Base-by-base conservation (phyloP, 2,888 invertebrate genomes). In the Lithophane socia region DNA sequence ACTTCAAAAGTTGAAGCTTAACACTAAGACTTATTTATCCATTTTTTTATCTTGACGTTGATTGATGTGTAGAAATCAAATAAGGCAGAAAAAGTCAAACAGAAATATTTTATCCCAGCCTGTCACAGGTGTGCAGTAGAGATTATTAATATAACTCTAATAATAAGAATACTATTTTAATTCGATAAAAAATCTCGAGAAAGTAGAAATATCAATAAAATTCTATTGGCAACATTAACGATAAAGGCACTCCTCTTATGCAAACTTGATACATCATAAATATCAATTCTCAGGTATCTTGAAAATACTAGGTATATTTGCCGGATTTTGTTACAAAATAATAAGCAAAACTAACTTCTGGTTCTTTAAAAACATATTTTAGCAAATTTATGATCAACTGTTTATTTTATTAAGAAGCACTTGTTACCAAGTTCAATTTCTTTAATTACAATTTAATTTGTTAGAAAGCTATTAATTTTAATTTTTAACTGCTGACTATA, bases 151-250 rank as follows among this genome's bases (percentile, higher is more conserved):
- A 54, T 64, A 52, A 42, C 3, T 56, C 2, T 64, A 5, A 75
- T 44, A 42, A 63, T 74, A 18, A 56, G n/a, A 52, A 63, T 79
- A 29, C 80, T 47, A 56, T 64, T 44, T 21, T 21, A 29, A 12
- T 49, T 21, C 5, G 3, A 29, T 52, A 44, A 63, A 79, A 78
- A 78, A 37, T 8, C 9, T 83, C 29, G 68, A 75, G 88, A 86
- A 88, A 86, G 80, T 75, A 42, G n/a, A 24, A 13, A 75, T 67
- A 42, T 75, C 66, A 66, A 77, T 83, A 77, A 75, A 74, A 75
- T 54, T 76, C 18, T 42, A 86, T 72, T 67, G 29, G 29, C 21
- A 52, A 74, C 47, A 54, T 16, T 73, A 77, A 73, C 8, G 24
- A 37, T 37, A 37, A 18, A 47, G 3, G 13, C 74, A 74, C 4